Evolutionary conservation across 2,797 vertebrate species (phyloP).

Genomic region (Pantherophis alleghaniensis): DNA sequence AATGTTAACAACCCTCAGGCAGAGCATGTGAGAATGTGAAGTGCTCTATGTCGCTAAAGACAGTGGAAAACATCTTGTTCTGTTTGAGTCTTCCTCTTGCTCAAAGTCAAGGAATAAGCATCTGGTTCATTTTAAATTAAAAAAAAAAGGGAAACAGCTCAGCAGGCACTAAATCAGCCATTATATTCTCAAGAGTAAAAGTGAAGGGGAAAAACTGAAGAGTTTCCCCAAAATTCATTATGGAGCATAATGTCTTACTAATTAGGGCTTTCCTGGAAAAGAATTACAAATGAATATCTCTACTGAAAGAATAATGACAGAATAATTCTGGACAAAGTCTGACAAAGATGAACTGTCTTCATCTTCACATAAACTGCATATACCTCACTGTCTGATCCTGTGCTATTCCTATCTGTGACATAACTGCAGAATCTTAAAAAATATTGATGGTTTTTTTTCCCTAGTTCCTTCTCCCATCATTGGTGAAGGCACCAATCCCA

Average conservation of each 20-base stretch:
- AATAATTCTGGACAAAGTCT: conserved; percentile 36
- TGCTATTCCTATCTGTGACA: not conserved
- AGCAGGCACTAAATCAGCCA: conserved; percentile 28
- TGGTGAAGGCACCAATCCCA: conserved; percentile 93
- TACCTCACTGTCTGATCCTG: conserved; percentile 24
- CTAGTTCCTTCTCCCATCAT: conserved; percentile 93
- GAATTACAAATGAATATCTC: conserved; percentile 40
- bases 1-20: conserved; percentile 34
- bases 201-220: conserved; percentile 24
- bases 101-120: conserved; percentile 32
- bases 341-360: conserved; percentile 16
- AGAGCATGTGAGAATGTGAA: conserved; percentile 43
- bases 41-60: conserved; percentile 37
- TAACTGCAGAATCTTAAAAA: conserved; percentile 31
- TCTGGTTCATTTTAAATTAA: conserved; percentile 44
- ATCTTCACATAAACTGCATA: conserved; percentile 1
- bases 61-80: conserved; percentile 35
- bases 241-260: conserved; percentile 47
- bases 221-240: conserved; percentile 40
- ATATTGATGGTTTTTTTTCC: conserved; percentile 41
- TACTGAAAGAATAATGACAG: conserved; percentile 23
- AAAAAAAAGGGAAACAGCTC: conserved; percentile 48
- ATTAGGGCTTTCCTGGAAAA: conserved; percentile 59
- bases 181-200: conserved; percentile 35
- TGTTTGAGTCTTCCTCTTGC: conserved; percentile 24